Evolutionary conservation across 1,140 invertebrate genomes (phyloP).

Genomic region (Acromyrmex charruanus): DNA sequence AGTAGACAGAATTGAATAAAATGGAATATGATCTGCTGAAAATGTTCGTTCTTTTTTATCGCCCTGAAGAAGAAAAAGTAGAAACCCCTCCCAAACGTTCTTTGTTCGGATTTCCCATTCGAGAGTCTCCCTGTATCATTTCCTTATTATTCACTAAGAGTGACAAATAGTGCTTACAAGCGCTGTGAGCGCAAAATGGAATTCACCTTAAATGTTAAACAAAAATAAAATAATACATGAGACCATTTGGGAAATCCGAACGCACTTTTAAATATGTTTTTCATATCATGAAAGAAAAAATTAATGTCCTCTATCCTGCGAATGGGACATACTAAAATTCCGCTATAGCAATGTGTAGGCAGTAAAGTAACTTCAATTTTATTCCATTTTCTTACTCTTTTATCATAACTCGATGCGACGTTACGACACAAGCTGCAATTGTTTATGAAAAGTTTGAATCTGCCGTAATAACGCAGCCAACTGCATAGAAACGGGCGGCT

Average conservation of each 20-base stretch:
- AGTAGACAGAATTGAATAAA: constrained; percentile 74
- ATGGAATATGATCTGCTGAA: constrained; percentile 66
- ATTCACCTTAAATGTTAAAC: too few relatives aligned
- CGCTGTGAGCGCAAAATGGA: too few relatives aligned
- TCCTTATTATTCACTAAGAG: too few relatives aligned
- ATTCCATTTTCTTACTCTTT: constrained; percentile 4
- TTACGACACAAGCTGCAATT: constrained; percentile 75
- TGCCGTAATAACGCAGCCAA: constrained; percentile 78
- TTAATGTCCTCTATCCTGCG: too few relatives aligned
- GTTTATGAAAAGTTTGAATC: constrained; percentile 83
- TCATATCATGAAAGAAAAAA: not conserved
- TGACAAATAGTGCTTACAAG: too few relatives aligned
- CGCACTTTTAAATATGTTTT: not conserved
- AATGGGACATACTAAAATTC: constrained; percentile 13
- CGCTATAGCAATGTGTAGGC: not conserved
- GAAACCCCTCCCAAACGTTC: constrained; percentile 2
- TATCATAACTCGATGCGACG: not conserved
- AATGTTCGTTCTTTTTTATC: constrained; percentile 31
- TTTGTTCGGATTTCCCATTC: too few relatives aligned
- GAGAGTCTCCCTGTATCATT: too few relatives aligned
- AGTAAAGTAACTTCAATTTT: not conserved
- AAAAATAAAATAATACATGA: too few relatives aligned
- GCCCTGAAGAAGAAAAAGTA: not conserved
- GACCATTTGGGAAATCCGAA: too few relatives aligned
- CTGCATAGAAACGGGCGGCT: constrained; percentile 74